Percentiles rank a stretch among this genome's conserved stretches.
Evolutionary conservation across 2,113 vertebrate genomes (phyloP).

Genomic region (Scolopax mira): DNA sequence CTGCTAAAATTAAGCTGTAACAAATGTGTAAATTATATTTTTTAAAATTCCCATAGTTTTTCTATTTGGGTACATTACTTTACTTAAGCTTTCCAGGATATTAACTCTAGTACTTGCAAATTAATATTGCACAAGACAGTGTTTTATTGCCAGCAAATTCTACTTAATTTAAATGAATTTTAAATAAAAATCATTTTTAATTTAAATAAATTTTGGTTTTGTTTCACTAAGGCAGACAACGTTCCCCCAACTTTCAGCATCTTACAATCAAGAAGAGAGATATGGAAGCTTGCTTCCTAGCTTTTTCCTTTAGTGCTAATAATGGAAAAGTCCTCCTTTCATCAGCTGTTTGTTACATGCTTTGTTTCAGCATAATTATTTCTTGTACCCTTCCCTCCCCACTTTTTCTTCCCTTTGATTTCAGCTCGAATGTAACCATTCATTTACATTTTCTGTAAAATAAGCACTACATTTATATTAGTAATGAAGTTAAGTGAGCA

Average conservation of each 20-base stretch:
- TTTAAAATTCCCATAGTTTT: neutral
- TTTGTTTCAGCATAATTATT: neutral
- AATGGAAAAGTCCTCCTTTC: neutral
- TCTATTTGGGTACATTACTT: neutral
- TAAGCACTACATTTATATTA: neutral
- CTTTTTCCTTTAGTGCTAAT: neutral
- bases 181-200: too few species aligned
- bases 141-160: neutral
- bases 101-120: neutral
- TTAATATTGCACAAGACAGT: neutral
- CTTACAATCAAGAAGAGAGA: neutral
- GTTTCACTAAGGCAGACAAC: neutral
- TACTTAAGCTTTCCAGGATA: neutral
- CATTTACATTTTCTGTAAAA: conserved; percentile 10
- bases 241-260: neutral
- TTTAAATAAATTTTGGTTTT: neutral
- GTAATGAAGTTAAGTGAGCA: neutral
- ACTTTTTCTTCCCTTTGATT: neutral
- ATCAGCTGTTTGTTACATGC: neutral
- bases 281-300: neutral
- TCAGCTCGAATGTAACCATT: neutral
- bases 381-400: neutral
- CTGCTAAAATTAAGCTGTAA: neutral
- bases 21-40: neutral
- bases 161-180: neutral